Evolutionary conservation across 1,140 invertebrate species (phyloP), one percentile per base, ranked within the genome.

Genomic region (Drosophila quadrilineata): DNA sequence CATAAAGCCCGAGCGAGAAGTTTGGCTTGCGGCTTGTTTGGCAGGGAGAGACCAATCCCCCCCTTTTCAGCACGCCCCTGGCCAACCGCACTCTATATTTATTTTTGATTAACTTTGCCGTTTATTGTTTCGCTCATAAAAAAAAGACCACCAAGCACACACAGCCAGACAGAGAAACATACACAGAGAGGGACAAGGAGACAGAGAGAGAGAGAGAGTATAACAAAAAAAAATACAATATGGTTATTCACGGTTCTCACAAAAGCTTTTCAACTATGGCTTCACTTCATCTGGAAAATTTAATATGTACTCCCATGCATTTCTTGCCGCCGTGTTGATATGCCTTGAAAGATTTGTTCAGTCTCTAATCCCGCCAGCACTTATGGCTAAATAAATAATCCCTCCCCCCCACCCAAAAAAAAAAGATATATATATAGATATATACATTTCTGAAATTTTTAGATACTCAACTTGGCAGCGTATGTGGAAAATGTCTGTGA

Each of bases 31-130:
- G 46, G 45, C 46, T 52, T 60, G 41, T 46, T 45, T 52, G 10
- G 26, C n/a, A n/a, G n/a, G n/a, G n/a, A n/a, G n/a, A n/a, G n/a
- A n/a, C n/a, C n/a, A n/a, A n/a, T n/a, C n/a, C n/a, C n/a, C n/a
- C n/a, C n/a, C n/a, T n/a, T n/a, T n/a, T n/a, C n/a, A n/a, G n/a
- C n/a, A 10, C 21, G 14, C 16, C 31, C 35, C 17, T 29, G 28
- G 17, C 17, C 38, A n/a, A 41, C 21, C n/a, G 22, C 21, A 41
- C 24, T 28, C 41, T n/a, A 28, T 56, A 63, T 63, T 63, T 58
- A 65, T 65, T 43, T 59, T 59, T 49, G 60, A 64, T 64, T 49
- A 64, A 58, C 53, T 38, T 64, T 36, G 43, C n/a, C 53, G 53
- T 41, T 64, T 64, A 64, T 64, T 64, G 43, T 57, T 57, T 40